Evolutionary conservation across 2,888 invertebrate genomes (phyloP).

Genomic region (Cephalotes varians): DNA sequence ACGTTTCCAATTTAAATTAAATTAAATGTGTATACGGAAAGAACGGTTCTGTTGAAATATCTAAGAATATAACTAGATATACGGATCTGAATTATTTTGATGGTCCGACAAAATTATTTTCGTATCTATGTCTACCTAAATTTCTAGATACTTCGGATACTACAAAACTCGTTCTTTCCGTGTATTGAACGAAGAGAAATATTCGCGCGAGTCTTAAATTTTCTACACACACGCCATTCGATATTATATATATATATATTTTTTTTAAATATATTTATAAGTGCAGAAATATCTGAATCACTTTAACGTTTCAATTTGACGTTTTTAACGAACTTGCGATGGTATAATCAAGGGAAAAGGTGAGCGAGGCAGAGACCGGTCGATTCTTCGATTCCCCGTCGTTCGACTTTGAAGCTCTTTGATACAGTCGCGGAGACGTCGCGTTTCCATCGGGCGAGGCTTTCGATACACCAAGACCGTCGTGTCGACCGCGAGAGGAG

Average conservation of each 20-base stretch:
- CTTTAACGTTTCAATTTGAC: conserved; percentile 5
- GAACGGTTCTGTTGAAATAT: too few relatives aligned
- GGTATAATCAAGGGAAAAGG: conserved; percentile 58
- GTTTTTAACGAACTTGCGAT: conserved; percentile 37
- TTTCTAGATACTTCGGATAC: too few relatives aligned
- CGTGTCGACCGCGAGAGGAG: conserved; percentile 43
- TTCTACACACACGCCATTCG: not conserved
- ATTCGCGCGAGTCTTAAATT: not conserved
- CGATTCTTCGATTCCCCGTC: conserved; percentile 61
- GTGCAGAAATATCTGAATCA: not conserved
- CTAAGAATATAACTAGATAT: too few relatives aligned
- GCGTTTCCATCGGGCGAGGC: conserved; percentile 58
- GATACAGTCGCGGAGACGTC: conserved; percentile 67
- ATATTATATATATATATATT: not conserved
- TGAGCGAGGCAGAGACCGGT: conserved; percentile 54
- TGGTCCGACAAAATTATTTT: too few relatives aligned
- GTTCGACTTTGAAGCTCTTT: conserved; percentile 72
- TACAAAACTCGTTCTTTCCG: too few relatives aligned
- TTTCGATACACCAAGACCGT: conserved; percentile 48
- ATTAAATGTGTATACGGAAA: too few relatives aligned
- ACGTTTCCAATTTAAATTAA: conserved; percentile 9
- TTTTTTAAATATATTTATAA: conserved; percentile 22
- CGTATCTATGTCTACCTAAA: too few relatives aligned
- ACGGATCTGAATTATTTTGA: too few relatives aligned
- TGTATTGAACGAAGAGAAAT: not conserved